A percentile compares a stretch with the other conserved stretches of the same genome.
phyloP scores from a whole-genome alignment of 2,113 vertebrate species.

The Sphaerodactylus townsendi region DNA sequence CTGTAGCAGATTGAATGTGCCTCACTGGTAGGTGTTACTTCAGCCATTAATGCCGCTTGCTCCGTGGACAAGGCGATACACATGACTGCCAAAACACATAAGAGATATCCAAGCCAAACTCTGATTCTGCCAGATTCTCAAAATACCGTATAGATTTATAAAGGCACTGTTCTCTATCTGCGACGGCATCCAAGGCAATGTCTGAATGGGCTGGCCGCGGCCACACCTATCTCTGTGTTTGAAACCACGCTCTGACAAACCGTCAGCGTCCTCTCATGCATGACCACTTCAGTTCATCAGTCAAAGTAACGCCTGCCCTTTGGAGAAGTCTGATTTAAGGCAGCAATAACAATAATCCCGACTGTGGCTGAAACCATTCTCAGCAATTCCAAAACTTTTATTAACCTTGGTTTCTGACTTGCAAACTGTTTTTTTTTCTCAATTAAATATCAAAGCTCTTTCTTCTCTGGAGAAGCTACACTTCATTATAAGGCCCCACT shows the following conservation, averaged over 20 bases:
- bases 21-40: conserved; percentile 74
- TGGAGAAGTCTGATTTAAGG: conserved; percentile 68
- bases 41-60: conserved; percentile 66
- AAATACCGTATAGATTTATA: conserved; percentile 57
- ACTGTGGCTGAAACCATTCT: conserved; percentile 64
- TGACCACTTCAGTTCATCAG: conserved; percentile 52
- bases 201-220: conserved; percentile 45
- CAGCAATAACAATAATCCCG: conserved; percentile 69
- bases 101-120: conserved; percentile 78
- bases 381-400: conserved; percentile 66
- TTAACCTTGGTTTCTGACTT: conserved; percentile 73
- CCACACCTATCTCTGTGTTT: conserved; percentile 45
- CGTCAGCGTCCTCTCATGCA: conserved; percentile 48
- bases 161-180: conserved; percentile 54
- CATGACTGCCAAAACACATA: conserved; percentile 75
- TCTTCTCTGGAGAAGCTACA: conserved; percentile 40
- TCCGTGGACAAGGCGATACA: conserved; percentile 42
- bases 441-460: conserved; percentile 58
- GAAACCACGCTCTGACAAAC: conserved; percentile 49
- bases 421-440: conserved; percentile 69
- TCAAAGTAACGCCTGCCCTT: conserved; percentile 59
- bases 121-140: conserved; percentile 69
- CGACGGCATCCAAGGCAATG: conserved; percentile 61
- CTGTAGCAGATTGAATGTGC: conserved; percentile 54
- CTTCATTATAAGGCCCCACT: conserved; percentile 50